Percentiles rank a stretch among this genome's conserved stretches.
Evolutionary conservation across 2,797 vertebrate genomes (phyloP).

Genomic region (Pterois miles): DNA sequence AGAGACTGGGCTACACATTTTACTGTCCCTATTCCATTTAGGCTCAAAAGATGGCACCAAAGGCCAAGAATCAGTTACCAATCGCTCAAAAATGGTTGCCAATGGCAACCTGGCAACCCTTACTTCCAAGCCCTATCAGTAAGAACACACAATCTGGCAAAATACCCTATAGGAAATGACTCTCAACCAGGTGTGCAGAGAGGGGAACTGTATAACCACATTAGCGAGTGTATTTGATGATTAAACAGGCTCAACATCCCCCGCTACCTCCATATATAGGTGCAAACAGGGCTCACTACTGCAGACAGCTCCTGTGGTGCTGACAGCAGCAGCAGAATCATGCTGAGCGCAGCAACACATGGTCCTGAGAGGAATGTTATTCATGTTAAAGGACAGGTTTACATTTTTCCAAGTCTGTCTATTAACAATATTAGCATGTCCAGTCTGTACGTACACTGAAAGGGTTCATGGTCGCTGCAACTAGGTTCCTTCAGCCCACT

Average conservation of each 20-base stretch:
- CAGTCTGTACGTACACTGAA: background rate
- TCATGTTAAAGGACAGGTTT: background rate
- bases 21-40: too few relatives aligned
- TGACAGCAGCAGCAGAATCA: background rate
- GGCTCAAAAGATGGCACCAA: too few relatives aligned
- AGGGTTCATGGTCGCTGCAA: background rate
- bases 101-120: too few relatives aligned
- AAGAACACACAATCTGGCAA: background rate
- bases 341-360: background rate
- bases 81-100: too few relatives aligned
- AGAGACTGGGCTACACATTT: too few relatives aligned
- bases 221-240: conserved; percentile 1
- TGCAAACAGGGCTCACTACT: conserved; percentile 13
- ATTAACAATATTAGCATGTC: background rate
- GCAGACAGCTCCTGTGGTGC: conserved; percentile 14
- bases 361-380: background rate
- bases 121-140: too few relatives aligned
- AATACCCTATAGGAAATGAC: background rate
- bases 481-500: too few relatives aligned
- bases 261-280: background rate
- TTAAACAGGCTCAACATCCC: conserved; percentile 19
- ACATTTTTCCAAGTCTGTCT: background rate
- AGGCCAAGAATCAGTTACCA: too few relatives aligned
- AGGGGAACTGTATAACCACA: background rate
- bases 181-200: background rate